Evolutionary conservation across 2,888 invertebrate genomes (phyloP).

Genomic region (Steinernema hermaphroditum): DNA sequence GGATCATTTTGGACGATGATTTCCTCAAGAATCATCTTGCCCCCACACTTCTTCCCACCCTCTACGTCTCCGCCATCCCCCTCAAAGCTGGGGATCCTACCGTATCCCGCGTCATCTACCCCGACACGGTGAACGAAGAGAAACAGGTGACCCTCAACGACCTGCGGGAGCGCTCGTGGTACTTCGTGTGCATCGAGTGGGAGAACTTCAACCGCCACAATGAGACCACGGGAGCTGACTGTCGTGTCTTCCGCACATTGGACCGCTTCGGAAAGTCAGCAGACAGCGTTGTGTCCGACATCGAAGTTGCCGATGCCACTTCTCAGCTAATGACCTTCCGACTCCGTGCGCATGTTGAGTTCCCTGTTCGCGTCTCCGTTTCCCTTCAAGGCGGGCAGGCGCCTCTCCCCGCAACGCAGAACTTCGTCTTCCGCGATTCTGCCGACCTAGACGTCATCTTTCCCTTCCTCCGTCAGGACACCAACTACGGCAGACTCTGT

Average conservation of each 20-base stretch:
- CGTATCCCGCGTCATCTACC: slow-evolving; percentile 45
- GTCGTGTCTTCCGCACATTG: slow-evolving; percentile 52
- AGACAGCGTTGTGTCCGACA: slow-evolving; percentile 47
- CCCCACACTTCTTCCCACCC: slow-evolving; percentile 49
- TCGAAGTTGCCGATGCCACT: slow-evolving; percentile 49
- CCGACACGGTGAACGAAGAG: slow-evolving; percentile 45
- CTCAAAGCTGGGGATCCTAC: slow-evolving; percentile 41
- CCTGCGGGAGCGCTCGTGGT: slow-evolving; percentile 50
- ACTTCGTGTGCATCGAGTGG: slow-evolving; percentile 61
- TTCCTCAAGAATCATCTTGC: slow-evolving; percentile 51
- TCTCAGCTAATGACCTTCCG: slow-evolving; percentile 49
- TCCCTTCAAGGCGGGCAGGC: slow-evolving; percentile 46
- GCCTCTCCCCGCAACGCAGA: slow-evolving; percentile 47
- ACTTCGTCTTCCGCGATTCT: slow-evolving; percentile 43
- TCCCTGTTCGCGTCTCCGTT: slow-evolving; percentile 52
- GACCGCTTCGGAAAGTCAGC: slow-evolving; percentile 52
- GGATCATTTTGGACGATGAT: slow-evolving; percentile 51
- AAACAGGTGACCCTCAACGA: slow-evolving; percentile 46
- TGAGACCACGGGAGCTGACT: slow-evolving; percentile 56
- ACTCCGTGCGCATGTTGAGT: slow-evolving; percentile 42
- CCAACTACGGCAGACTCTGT: slow-evolving; percentile 55
- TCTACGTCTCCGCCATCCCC: slow-evolving; percentile 57
- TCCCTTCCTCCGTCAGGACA: slow-evolving; percentile 46
- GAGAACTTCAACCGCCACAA: slow-evolving; percentile 62
- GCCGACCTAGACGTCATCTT: slow-evolving; percentile 49